Conservation (phyloP, 2,797 vertebrate species). For the Furcifer pardalis region DNA sequence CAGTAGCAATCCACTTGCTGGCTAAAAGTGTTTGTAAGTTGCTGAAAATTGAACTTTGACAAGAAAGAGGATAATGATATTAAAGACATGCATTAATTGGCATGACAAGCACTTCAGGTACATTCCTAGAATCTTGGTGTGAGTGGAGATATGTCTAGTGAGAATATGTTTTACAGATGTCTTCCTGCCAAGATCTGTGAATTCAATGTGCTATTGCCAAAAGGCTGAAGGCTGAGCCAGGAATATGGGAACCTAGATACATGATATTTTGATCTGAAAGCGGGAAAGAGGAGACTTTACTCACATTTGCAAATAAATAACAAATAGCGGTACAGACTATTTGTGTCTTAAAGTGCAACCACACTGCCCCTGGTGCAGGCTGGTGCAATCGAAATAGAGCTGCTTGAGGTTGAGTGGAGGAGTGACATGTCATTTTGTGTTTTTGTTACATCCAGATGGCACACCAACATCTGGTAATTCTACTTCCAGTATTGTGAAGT, state of each 20-base stretch:
- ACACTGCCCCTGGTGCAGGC: too few species aligned
- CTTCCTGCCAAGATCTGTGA: background rate
- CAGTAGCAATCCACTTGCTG: conserved; percentile 35
- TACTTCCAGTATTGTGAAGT: too few species aligned
- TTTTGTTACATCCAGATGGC: too few species aligned
- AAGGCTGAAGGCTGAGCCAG: background rate
- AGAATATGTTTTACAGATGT: conserved; percentile 16
- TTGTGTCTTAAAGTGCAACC: too few species aligned
- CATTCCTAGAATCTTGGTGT: conserved; percentile 19
- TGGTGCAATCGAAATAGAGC: too few species aligned
- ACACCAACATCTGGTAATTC: too few species aligned
- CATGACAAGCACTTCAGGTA: background rate
- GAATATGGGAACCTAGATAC: background rate
- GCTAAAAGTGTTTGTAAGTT: conserved; percentile 62
- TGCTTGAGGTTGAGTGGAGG: too few species aligned
- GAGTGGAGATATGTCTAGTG: background rate
- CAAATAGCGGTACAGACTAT: background rate
- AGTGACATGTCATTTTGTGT: too few species aligned
- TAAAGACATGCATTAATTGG: background rate
- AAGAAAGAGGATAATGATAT: conserved; percentile 46
- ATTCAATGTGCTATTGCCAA: background rate
- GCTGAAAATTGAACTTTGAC: conserved; percentile 72
- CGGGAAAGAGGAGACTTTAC: background rate
- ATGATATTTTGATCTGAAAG: background rate
- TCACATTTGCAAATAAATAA: background rate